Base-by-base conservation (phyloP, 30 jellyfish, hydroid and myxozoan species). In the Aurelia aurita region DNA sequence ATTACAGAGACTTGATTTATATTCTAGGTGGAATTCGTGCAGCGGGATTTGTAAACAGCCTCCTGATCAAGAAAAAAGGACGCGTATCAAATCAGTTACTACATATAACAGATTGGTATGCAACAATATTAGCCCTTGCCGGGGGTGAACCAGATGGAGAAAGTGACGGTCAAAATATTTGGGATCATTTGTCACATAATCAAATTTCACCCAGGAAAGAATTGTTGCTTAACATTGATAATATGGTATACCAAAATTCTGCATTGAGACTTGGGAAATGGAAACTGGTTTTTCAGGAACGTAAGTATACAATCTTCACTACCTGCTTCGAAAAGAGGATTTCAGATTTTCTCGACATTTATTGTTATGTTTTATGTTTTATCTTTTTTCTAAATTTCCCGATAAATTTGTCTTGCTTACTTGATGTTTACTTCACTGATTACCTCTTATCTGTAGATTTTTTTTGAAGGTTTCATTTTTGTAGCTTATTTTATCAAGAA, bases 251-350 rank as follows among this genome's bases (percentile, higher is more conserved):
- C 55, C 85, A 79, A 63, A 92, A 87, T 60, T 82, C 89, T 10
- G 98, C 96, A 11, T 29, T 86, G 11, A 57, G 97, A 63, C 77
- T 71, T 22, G 98, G 96, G 3, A 80, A 88, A 43, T 92, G 98
- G 98, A 92, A 92, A 63, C 34, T 92, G 9, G 57, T 92, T 19
- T 74, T 54, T 31, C 96, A 92, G 78, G 90, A 69, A 34, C 71
- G 96, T 87, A 43, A 28, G 96, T 53, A 5, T 39, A 2, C 0
- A 39, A 4, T 39, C 15, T 39, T 39, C 51, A 39, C 14, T 39
- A 6, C 9, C 1, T 6, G 51, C 51, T 39, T 39, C 51, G 13
- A 15, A 7, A 39, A 39, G 15, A 6, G 16, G 51, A 39, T 39
- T 39, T 39, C 15, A 31, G 43, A 31, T n/a, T n/a, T n/a, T n/a